Evolutionary conservation across 2,888 invertebrate genomes (phyloP), one percentile per base, ranked within the genome.

Genomic region (Camponotus fellah): DNA sequence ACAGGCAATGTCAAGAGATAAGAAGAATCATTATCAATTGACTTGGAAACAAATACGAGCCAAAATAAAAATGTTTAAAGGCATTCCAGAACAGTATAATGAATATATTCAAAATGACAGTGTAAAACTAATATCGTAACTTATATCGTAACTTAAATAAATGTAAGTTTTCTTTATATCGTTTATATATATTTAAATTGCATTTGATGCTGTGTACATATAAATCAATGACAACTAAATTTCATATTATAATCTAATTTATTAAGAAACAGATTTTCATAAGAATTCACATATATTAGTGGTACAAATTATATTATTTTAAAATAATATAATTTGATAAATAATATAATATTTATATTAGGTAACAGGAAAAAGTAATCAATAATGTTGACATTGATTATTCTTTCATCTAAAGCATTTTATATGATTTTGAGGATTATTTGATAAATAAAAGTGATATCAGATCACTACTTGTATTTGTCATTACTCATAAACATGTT

Each of bases 11-110:
- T 97, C 97, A 34, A 96, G 96, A 92, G 99, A 99, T 94, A 96
- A 96, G 82, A 97, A 97, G 91, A 99, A 99, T 95, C 97, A 97
- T 92, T 97, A 98, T 93, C 99, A 99, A 95, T 97, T 98, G 94
- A 99, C 99, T 10, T 98, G 98, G 97, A 97, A 97, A 94, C 98
- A 99, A 93, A 96, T 99, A 40, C 95, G 97, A 82, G 96, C 97
- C 64, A 99, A 98, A 95, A 97, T 99, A 10, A 97, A 97, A 91
- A 96, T 96, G 86, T 98, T 99, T 92, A 97, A 97, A 96, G 96
- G 96, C 10, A 97, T 98, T 92, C 97, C 98, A 0, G 97, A 97
- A 94, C 98, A 98, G 92, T 98, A 97, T 94, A 96, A 96, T 91
- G 95, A 96, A 92, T 97, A 97, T 95, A 95, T 97, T 91, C 5